Evolutionary conservation across 30 jellyfish, hydroid and myxozoan genomes (phyloP), one percentile per base, ranked within the genome.

Genomic region (Aurelia coerulea): DNA sequence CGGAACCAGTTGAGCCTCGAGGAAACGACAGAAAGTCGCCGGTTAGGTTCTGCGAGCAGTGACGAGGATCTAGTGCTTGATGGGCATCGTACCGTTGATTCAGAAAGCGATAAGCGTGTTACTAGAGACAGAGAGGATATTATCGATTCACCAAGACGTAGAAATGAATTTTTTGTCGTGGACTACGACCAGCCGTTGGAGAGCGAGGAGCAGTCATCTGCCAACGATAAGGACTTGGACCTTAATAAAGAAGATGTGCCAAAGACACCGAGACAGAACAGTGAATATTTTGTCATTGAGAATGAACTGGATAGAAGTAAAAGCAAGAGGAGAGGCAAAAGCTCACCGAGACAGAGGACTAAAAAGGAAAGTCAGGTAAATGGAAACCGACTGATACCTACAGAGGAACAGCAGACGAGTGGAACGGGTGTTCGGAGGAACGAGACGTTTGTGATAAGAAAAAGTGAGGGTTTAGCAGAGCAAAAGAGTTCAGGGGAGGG

Each of bases 371-470:
- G 56, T 46, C 56, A 46, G 56, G 56, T 14, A 1, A 46, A 6
- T 46, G 56, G 2, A 46, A 13, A 46, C 6, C 56, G 2, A 2
- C 13, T 9, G 56, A 46, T 7, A 9, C 56, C 56, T 9, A 2
- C 56, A 2, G 56, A 46, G 56, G 56, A 46, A 7, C 56, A 46
- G 11, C 56, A 46, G 56, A 46, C 13, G 15, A 46, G 56, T 46
- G 56, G 56, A 6, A 46, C 15, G 14, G 56, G 56, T 46, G 14
- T 46, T 9, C 56, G 56, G 14, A 83, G 92, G 69, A 72, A 73
- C 33, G 76, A 65, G 14, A 83, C 92, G 37, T 83, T 83, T 60
- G 75, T 71, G n/a, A 56, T 83, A 5, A 29, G 68, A 35, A 59
- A 62, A 14, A 7, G 3, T 16, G 73, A 49, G 14, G 85, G n/a